A percentile compares a stretch with the other conserved stretches of the same genome.
Conservation (phyloP, 92 coral and sea anemone species). For the Zoanthus sociatus region DNA sequence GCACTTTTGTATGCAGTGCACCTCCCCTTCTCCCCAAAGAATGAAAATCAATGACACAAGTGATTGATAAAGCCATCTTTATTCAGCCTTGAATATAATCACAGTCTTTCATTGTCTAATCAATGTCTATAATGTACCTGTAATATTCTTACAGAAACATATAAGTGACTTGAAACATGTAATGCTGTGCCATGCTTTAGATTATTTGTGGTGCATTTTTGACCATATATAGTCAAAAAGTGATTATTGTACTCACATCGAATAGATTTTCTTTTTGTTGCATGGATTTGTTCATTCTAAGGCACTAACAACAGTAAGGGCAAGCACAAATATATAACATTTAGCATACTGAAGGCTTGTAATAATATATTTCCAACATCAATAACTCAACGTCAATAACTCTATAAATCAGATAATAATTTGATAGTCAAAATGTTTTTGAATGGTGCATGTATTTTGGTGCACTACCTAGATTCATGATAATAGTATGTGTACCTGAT, state of each 20-base stretch:
- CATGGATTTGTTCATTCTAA: neutral
- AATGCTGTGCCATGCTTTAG: neutral
- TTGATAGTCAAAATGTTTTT: neutral
- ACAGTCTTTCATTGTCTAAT: neutral
- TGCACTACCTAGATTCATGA: slow-evolving; percentile 1
- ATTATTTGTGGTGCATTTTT: slow-evolving; percentile 1
- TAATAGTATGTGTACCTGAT: neutral
- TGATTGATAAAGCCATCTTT: neutral
- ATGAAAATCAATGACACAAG: neutral
- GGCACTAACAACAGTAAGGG: neutral
- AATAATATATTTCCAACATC: no score
- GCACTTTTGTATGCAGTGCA: slow-evolving; percentile 5
- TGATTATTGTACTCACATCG: neutral
- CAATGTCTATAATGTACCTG: slow-evolving; percentile 3
- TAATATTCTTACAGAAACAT: slow-evolving; percentile 1
- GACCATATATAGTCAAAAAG: neutral
- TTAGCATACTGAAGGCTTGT: no score
- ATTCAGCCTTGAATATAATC: neutral
- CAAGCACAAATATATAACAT: neutral
- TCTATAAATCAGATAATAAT: neutral
- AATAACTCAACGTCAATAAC: no score
- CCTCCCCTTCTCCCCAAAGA: slow-evolving; percentile 2
- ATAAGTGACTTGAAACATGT: slow-evolving; percentile 3
- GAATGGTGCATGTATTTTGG: neutral
- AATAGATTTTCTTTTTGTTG: neutral